Evolutionary conservation across 2,113 vertebrate species (phyloP), one percentile per base, ranked within the genome.

Genomic region (Urocitellus parryii): DNA sequence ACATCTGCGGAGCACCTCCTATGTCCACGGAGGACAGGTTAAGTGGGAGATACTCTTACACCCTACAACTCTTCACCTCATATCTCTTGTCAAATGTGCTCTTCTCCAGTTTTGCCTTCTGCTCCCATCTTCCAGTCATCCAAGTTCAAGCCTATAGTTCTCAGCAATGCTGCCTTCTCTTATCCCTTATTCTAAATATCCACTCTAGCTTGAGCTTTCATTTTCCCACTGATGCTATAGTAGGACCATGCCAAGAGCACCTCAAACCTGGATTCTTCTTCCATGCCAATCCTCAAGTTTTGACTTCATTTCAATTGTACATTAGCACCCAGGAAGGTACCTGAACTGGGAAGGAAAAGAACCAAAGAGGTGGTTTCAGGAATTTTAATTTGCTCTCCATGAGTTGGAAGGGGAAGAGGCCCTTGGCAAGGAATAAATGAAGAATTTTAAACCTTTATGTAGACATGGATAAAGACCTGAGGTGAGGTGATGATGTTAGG

Each of bases 381-480:
- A 72, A 88, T 63, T 17, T 83, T 78, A 73, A 67, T 93, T 84
- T 67, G 32, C 34, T 77, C 42, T 34, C 11, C 2, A 0, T 51
- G 72, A 84, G 42, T 42, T 39, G 5, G 34, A 82, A 51, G 56
- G 16, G 37, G 45, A 70, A 39, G 53, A 58, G 70, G 53, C 25
- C 45, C 65, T 67, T 8, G 20, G 51, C 73, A 96, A 84, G 86
- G 56, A 90, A 84, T 58, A 61, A 70, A 37, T 14, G 45, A 37
- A 85, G 63, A 94, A 82, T 56, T 94, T 61, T 56, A n/a, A 70
- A 76, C 56, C n/a, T 65, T 70, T 85, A 80, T 95, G 77, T 88
- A 84, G 34, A 76, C 74, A 51, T 51, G 56, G 48, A 91, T 74
- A 63, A 92, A 94, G 86, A 79, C 25, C 65, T 90, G 53, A 63